A percentile compares a stretch with the other conserved stretches of the same genome.
Conservation (phyloP, 2,888 invertebrate genomes). For the Tetanocera ferruginea region DNA sequence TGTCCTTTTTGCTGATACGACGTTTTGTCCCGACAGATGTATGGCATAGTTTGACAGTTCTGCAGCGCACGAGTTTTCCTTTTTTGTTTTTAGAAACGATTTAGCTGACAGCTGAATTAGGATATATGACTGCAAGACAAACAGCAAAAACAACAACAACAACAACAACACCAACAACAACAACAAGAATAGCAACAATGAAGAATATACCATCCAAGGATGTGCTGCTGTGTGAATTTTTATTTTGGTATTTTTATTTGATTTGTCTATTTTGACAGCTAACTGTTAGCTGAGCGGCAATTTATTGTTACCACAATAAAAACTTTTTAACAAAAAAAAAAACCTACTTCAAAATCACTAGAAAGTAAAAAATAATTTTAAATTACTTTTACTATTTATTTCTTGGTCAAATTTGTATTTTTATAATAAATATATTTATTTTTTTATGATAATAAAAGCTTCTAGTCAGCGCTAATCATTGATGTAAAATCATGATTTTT, state of each 20-base stretch:
- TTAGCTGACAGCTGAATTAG: constrained; percentile 65
- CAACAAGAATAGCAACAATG: neutral
- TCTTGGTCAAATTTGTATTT: too few species aligned
- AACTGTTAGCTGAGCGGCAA: neutral
- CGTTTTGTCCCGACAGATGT: constrained; percentile 35
- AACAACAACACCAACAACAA: neutral
- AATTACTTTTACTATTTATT: too few species aligned
- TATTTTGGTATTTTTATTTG: neutral
- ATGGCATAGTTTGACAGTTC: neutral
- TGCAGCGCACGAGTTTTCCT: neutral
- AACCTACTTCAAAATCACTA: too few species aligned
- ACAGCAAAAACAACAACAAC: constrained; percentile 34
- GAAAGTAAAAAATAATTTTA: too few species aligned
- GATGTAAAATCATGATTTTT: too few species aligned
- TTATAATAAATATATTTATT: too few species aligned
- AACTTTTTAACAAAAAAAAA: too few species aligned
- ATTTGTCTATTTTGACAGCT: constrained; percentile 22
- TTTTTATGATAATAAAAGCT: too few species aligned
- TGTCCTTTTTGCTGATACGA: constrained; percentile 23
- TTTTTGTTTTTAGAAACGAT: constrained; percentile 59
- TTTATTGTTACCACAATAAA: constrained; percentile 21
- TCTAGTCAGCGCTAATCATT: too few species aligned
- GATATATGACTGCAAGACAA: constrained; percentile 51
- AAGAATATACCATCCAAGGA: neutral
- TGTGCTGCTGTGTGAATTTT: neutral